Conservation (phyloP, 2,888 invertebrate species). For the Sipunculus nudus region DNA sequence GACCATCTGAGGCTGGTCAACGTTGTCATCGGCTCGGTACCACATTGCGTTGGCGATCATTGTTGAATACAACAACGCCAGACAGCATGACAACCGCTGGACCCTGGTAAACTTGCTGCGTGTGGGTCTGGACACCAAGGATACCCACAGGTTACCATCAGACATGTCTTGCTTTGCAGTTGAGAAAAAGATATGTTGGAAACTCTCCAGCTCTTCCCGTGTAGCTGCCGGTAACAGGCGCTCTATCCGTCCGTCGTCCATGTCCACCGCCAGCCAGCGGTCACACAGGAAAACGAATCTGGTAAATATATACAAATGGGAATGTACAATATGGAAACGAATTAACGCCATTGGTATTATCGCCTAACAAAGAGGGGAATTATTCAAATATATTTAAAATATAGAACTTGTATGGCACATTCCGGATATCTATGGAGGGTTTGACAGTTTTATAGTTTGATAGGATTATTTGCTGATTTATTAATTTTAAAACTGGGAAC, state of each 20-base stretch:
- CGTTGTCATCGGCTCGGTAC: constrained; percentile 38
- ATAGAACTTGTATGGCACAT: too few species aligned
- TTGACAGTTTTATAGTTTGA: too few species aligned
- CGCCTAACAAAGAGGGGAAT: background rate
- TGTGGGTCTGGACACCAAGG: constrained; percentile 58
- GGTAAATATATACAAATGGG: background rate
- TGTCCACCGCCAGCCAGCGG: constrained; percentile 65
- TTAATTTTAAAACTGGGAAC: too few species aligned
- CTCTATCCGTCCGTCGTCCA: constrained; percentile 65
- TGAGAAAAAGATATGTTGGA: constrained; percentile 62
- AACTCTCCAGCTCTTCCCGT: constrained; percentile 59
- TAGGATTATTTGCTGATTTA: too few species aligned
- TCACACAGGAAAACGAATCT: constrained; percentile 57
- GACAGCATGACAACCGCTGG: constrained; percentile 48
- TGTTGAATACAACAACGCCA: constrained; percentile 45
- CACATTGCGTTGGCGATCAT: constrained; percentile 52
- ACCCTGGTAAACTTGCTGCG: constrained; percentile 65
- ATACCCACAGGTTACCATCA: constrained; percentile 68
- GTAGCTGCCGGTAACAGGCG: constrained; percentile 62
- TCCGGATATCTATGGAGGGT: too few species aligned
- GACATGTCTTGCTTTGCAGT: constrained; percentile 57
- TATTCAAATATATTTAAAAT: background rate
- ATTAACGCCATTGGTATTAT: too few species aligned
- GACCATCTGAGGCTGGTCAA: constrained; percentile 27
- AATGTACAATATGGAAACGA: too few species aligned